Evolutionary conservation across 2,797 vertebrate genomes (phyloP).

Genomic region (Saxicola maurus): DNA sequence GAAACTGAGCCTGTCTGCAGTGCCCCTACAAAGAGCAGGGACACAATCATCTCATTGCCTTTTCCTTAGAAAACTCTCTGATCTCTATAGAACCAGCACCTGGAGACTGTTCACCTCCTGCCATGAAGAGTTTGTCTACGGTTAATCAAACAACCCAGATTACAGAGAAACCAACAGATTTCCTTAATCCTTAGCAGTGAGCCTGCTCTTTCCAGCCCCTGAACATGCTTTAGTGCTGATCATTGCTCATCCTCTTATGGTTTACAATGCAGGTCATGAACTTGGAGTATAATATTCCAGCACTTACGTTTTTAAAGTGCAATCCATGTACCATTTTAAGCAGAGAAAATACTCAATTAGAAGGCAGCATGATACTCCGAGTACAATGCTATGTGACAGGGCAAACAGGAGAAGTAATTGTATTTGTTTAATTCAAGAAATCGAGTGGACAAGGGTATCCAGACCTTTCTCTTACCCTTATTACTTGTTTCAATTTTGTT

Average conservation of each 20-base stretch:
- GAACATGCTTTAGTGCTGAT: slow-evolving; percentile 10
- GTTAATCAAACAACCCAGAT: background rate
- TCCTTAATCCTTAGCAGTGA: background rate
- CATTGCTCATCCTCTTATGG: slow-evolving; percentile 18
- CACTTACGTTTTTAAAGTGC: slow-evolving; percentile 49
- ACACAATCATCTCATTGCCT: background rate
- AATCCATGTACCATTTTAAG: slow-evolving; percentile 25
- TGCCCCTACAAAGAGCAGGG: background rate
- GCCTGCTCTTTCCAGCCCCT: background rate
- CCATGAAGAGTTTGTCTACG: background rate
- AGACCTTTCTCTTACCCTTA: slow-evolving; percentile 73
- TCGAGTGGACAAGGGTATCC: slow-evolving; percentile 66
- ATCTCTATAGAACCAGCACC: background rate
- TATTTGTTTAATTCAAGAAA: slow-evolving; percentile 57
- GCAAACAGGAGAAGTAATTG: slow-evolving; percentile 44
- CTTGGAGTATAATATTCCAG: slow-evolving; percentile 26
- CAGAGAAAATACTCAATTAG: slow-evolving; percentile 51
- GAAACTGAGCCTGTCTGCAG: background rate
- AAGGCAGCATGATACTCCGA: background rate
- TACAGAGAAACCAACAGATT: background rate
- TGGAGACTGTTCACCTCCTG: background rate
- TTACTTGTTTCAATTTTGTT: slow-evolving; percentile 82
- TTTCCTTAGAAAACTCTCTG: background rate
- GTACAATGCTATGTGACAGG: slow-evolving; percentile 40
- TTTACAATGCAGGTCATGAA: slow-evolving; percentile 44